Percentiles rank a stretch among this genome's conserved stretches.
Conservation (phyloP, 2,888 invertebrate species). For the Callimorpha dominula region DNA sequence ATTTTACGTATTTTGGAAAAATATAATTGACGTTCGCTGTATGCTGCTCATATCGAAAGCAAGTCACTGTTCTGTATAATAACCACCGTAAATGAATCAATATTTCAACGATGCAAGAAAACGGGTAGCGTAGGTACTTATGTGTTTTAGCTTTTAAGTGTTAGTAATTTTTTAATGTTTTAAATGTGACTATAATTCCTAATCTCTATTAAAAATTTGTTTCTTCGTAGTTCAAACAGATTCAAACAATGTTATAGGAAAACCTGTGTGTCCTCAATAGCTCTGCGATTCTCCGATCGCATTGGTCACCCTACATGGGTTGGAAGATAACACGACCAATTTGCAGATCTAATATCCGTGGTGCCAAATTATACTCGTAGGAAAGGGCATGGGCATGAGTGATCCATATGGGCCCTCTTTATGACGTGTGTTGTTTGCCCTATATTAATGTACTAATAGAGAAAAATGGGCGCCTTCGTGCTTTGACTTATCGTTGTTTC, state of each 20-base stretch:
- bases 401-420: conserved; percentile 68
- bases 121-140: no score
- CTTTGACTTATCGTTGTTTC: conserved; percentile 45
- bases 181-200: background rate
- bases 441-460: conserved; percentile 56
- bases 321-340: conserved; percentile 78
- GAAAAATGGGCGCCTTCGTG: conserved; percentile 49
- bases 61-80: background rate
- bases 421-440: conserved; percentile 61
- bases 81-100: background rate
- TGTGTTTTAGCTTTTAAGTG: no score
- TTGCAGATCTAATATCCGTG: conserved; percentile 81
- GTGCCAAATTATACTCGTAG: conserved; percentile 67
- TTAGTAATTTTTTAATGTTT: background rate
- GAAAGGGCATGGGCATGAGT: conserved; percentile 61
- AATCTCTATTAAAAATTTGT: no score
- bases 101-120: no score
- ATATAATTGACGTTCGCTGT: background rate
- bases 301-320: conserved; percentile 62
- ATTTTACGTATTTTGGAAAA: conserved; percentile 18
- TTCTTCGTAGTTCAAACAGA: no score
- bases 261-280: background rate
- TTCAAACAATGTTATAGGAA: background rate
- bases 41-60: background rate
- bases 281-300: background rate